Percentiles rank a stretch among this genome's conserved stretches.
Evolutionary conservation across 2,888 invertebrate genomes (phyloP).

Genomic region (Cheilosia pagana): DNA sequence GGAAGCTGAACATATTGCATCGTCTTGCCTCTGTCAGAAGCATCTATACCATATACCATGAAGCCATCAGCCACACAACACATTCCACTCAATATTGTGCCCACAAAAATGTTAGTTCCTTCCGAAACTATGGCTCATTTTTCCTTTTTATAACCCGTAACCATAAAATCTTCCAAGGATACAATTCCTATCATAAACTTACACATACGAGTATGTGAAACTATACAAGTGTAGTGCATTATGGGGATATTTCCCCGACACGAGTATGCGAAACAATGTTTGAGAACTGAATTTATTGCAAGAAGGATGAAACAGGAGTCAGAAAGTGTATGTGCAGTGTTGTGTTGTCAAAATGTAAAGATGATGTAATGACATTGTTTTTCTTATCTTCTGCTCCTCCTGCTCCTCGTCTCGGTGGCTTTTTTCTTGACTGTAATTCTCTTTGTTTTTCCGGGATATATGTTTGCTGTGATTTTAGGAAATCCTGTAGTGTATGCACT

Average conservation of each 20-base stretch:
- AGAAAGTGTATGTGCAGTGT: constrained; percentile 53
- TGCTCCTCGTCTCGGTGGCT: not conserved
- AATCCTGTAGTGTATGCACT: constrained; percentile 47
- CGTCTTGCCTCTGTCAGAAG: constrained; percentile 9
- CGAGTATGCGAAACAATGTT: constrained; percentile 53
- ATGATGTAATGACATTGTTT: constrained; percentile 71
- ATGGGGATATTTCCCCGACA: constrained; percentile 38
- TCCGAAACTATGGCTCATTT: constrained; percentile 17
- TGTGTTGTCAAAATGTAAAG: constrained; percentile 63
- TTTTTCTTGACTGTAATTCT: constrained; percentile 48
- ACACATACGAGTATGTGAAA: constrained; percentile 28
- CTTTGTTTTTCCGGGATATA: constrained; percentile 38
- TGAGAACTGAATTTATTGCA: constrained; percentile 56
- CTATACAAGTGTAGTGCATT: constrained; percentile 50
- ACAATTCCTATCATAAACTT: constrained; percentile 58
- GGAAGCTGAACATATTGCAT: constrained; percentile 25
- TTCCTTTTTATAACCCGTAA: constrained; percentile 38
- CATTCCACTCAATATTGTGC: constrained; percentile 37
- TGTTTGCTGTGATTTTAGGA: constrained; percentile 34
- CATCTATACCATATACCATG: too few species aligned
- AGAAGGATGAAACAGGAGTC: constrained; percentile 37
- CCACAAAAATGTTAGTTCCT: constrained; percentile 42
- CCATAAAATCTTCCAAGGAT: constrained; percentile 60
- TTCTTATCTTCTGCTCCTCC: constrained; percentile 36
- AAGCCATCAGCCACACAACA: constrained; percentile 23